A percentile compares a stretch with the other conserved stretches of the same genome.
Evolutionary conservation across 2,888 invertebrate genomes (phyloP).

Genomic region (Achlya flavicornis): DNA sequence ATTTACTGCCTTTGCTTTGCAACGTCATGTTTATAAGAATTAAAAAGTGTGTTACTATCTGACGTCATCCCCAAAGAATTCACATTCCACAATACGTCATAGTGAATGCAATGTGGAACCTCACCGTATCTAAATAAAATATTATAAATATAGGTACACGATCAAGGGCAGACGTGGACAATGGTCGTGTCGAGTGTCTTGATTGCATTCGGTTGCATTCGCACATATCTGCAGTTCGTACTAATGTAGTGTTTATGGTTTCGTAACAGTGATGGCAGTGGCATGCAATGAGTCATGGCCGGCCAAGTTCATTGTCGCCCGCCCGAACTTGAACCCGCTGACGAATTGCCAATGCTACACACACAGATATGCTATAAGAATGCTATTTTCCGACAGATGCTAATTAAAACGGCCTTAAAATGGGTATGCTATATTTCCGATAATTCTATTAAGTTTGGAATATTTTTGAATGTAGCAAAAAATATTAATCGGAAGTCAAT

Average conservation of each 20-base stretch:
- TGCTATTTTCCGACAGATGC: constrained; percentile 18
- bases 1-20: neutral
- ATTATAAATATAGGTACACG: neutral
- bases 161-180: constrained; percentile 45
- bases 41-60: neutral
- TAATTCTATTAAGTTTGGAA: too few relatives aligned
- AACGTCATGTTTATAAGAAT: neutral
- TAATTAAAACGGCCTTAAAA: neutral
- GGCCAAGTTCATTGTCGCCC: constrained; percentile 82
- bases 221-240: constrained; percentile 57
- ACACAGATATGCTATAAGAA: constrained; percentile 48
- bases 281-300: constrained; percentile 79
- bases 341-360: constrained; percentile 50
- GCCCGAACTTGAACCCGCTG: constrained; percentile 80
- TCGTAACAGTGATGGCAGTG: constrained; percentile 74
- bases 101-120: neutral
- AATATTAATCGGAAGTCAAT: too few relatives aligned
- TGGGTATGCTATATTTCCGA: neutral
- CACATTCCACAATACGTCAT: neutral
- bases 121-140: neutral
- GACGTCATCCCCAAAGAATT: neutral
- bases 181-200: constrained; percentile 43
- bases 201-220: constrained; percentile 52
- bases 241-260: constrained; percentile 78
- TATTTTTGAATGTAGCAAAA: too few relatives aligned